Evolutionary conservation across 2,888 invertebrate genomes (phyloP), one percentile per base, ranked within the genome.

Genomic region (Gymnosoma rotundatum): DNA sequence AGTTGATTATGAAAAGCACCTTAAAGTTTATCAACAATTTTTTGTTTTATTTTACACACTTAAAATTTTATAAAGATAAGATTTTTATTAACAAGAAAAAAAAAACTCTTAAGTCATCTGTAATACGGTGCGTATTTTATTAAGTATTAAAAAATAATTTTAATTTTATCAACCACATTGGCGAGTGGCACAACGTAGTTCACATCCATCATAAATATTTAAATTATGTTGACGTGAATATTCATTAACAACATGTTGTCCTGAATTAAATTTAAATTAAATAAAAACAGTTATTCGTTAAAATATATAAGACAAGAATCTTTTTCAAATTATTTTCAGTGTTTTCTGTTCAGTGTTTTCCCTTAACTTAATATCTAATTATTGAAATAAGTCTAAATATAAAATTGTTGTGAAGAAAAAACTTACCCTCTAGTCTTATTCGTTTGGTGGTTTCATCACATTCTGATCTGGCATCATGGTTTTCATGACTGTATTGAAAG

Each of bases 131-230:
- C 66, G 70, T 20, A 69, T 18, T 45, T 45, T 52, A 32, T 66
- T 36, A 72, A 79, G 76, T 67, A 64, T 87, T 86, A 73, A 86
- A 86, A 87, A 78, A 88, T 88, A 88, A 12, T 36, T 50, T 72
- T 93, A 89, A 60, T 32, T 60, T 95, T 95, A 95, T 95, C 95
- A 95, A 95, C 95, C 95, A 94, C 95, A 95, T 94, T 95, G 95
- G 93, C 95, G 95, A 92, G 95, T 95, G 90, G 95, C 94, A 93
- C 95, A 95, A 92, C 95, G 93, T 86, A 95, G 94, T 93, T 95
- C 95, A 90, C 94, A 94, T 86, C 95, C 95, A 91, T 95, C 95
- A 93, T 95, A 95, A 93, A 95, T 94, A 93, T 95, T 95, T 89
- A 95, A 93, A 93, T 95, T 95, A 93, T 95, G 94, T 89, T 94